Conservation (phyloP, 1,140 invertebrate genomes). For the Drosophila kohkoa region DNA sequence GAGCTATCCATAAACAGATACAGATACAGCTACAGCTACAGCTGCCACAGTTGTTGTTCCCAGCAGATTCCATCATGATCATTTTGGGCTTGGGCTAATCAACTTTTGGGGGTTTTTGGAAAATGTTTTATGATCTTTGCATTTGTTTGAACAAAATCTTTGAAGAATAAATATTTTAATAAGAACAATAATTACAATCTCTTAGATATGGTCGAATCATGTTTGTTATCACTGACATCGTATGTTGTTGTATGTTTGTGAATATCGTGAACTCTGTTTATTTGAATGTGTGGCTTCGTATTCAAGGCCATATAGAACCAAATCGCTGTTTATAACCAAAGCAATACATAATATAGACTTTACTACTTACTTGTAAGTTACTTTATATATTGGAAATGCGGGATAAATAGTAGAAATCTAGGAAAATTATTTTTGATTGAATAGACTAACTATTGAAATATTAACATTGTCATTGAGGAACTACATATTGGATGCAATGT, state of each 20-base stretch:
- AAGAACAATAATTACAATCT: conserved; percentile 22
- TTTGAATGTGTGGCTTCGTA: no score
- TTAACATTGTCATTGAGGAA: no score
- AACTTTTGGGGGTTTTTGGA: conserved; percentile 3
- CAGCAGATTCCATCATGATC: background rate
- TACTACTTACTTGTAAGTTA: no score
- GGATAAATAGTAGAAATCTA: no score
- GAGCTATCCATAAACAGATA: conserved; percentile 19
- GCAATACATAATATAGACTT: no score
- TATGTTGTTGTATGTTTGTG: background rate
- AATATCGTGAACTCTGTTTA: background rate
- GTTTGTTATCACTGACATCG: conserved; percentile 9
- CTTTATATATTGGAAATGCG: no score
- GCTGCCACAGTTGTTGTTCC: conserved; percentile 26
- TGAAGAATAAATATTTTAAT: conserved; percentile 11
- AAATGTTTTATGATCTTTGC: conserved; percentile 19
- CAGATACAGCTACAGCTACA: background rate
- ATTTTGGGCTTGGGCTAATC: background rate
- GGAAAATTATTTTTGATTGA: no score
- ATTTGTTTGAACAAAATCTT: conserved; percentile 15
- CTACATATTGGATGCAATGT: no score
- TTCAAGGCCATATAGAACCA: conserved; percentile 6
- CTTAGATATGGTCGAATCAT: conserved; percentile 10
- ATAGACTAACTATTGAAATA: no score
- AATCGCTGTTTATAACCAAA: background rate